Percentiles rank a stretch among this genome's conserved stretches.
These are phyloP conservation scores for Antheraea yamamai DNA, from an alignment of 2,888 invertebrate genomes.

Conservation along the genomic window DNA sequence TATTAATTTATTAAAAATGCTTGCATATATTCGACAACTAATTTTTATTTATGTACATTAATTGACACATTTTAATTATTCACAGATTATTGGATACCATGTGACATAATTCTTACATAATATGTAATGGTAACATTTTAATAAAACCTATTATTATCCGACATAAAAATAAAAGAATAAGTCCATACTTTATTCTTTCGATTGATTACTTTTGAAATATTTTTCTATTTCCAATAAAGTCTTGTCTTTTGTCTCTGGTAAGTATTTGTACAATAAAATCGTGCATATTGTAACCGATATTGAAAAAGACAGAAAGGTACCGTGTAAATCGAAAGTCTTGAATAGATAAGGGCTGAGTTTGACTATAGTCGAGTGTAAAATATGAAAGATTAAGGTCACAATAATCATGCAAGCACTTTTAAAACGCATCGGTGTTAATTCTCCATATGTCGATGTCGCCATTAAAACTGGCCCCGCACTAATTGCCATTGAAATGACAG, in stretches of 20 bases:
- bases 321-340: conserved; percentile 2
- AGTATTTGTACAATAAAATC: conserved; percentile 18
- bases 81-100: background rate
- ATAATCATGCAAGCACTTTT: background rate
- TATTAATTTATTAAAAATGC: too few relatives aligned
- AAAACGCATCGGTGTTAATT: conserved; percentile 16
- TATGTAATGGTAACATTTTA: background rate
- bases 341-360: conserved; percentile 14
- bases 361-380: conserved; percentile 10
- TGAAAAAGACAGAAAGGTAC: conserved; percentile 7
- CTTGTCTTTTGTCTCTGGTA: conserved; percentile 23
- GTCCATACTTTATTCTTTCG: background rate
- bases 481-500: background rate
- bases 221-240: conserved; percentile 20
- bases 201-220: conserved; percentile 7
- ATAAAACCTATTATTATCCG: background rate
- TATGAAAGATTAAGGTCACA: background rate
- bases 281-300: conserved; percentile 1
- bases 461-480: conserved; percentile 18
- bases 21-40: too few relatives aligned
- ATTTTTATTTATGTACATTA: too few relatives aligned
- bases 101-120: too few relatives aligned
- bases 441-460: conserved; percentile 23
- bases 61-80: background rate
- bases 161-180: background rate